A percentile compares a stretch with the other conserved stretches of the same genome.
These are phyloP conservation scores for Coracias cyanogaster DNA, from an alignment of 2,797 vertebrate species.

Conservation along the genomic window DNA sequence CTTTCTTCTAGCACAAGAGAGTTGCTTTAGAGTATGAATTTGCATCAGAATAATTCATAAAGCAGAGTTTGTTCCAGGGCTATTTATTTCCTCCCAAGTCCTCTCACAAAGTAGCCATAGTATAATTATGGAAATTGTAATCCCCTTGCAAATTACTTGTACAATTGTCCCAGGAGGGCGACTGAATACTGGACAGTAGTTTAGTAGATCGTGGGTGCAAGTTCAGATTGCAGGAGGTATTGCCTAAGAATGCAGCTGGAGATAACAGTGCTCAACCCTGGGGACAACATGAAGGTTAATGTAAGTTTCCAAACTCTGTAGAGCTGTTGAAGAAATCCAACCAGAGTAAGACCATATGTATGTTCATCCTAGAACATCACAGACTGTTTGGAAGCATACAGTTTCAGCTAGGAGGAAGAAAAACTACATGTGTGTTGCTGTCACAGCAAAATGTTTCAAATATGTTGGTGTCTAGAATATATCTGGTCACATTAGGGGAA, in stretches of 20 bases:
- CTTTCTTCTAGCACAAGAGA: constrained; percentile 40
- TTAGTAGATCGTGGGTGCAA: not conserved
- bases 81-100: constrained; percentile 31
- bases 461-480: not conserved
- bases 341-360: not conserved
- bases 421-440: not conserved
- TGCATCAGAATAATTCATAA: constrained; percentile 68
- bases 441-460: not conserved
- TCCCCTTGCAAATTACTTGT: not conserved
- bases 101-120: not conserved
- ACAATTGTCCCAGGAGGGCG: not conserved
- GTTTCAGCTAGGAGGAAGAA: not conserved
- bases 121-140: not conserved
- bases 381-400: not conserved
- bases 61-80: not conserved
- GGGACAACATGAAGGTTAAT: not conserved
- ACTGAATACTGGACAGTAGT: not conserved
- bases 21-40: constrained; percentile 38
- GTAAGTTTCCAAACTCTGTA: accelerated
- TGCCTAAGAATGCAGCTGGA: not conserved
- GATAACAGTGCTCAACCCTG: not conserved
- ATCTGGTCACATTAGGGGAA: not conserved
- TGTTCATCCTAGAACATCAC: not conserved
- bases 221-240: not conserved
- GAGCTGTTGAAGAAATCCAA: not conserved